Evolutionary conservation across 23 tunicate genomes (phyloP).

Genomic region (Ciona savignyi): DNA sequence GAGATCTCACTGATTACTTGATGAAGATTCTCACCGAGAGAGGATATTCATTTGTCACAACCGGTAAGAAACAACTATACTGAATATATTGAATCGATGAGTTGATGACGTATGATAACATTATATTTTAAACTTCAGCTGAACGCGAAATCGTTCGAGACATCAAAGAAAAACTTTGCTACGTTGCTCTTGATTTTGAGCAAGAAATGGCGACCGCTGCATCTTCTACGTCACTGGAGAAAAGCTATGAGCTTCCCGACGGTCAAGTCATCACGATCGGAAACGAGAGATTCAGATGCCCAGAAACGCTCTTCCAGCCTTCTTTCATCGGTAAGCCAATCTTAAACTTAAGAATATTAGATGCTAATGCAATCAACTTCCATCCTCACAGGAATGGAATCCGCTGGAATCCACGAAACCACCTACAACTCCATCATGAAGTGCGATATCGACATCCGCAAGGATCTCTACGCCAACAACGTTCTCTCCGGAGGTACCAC

Average conservation of each 20-base stretch:
- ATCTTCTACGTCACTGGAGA: slow-evolving; percentile 24
- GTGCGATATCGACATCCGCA: background rate
- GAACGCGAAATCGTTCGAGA: slow-evolving; percentile 29
- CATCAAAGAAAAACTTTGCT: background rate
- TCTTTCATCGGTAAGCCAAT: background rate
- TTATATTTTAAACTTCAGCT: no score
- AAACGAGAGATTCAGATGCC: background rate
- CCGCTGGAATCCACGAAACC: background rate
- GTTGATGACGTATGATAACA: no score
- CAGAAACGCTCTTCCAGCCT: background rate
- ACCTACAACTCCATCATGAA: slow-evolving; percentile 1
- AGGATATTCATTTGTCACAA: slow-evolving; percentile 30
- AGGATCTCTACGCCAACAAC: background rate
- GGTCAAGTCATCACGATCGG: background rate
- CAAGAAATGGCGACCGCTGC: slow-evolving; percentile 35
- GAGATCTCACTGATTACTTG: slow-evolving; percentile 19
- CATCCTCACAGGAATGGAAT: background rate
- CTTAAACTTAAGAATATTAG: no score
- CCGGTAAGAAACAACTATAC: no score
- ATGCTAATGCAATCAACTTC: no score
- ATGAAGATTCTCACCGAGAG: slow-evolving; percentile 33
- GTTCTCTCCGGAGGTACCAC: background rate
- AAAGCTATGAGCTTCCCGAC: slow-evolving; percentile 3
- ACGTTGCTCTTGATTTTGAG: background rate
- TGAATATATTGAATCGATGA: no score